Conservation (phyloP, 2,113 vertebrate genomes). For the Cavia porcellus region DNA sequence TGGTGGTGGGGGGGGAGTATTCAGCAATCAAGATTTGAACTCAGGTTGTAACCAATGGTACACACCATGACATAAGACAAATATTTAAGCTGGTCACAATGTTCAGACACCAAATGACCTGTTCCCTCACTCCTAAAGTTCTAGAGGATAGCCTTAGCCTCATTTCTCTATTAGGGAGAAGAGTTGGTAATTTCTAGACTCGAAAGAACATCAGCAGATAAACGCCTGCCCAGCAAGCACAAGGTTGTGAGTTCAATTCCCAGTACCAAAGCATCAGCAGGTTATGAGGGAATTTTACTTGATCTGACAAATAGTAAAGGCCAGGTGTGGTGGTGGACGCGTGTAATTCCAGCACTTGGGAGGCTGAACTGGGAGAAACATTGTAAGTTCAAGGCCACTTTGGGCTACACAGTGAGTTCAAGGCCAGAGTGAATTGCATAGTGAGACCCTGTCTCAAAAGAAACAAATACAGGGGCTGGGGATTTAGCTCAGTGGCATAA, state of each 20-base stretch:
- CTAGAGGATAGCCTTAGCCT: not conserved
- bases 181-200: conserved; percentile 10
- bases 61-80: not conserved
- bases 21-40: conserved; percentile 8
- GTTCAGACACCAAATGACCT: not conserved
- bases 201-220: not conserved
- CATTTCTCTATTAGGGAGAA: not conserved
- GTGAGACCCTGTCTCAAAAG: not conserved
- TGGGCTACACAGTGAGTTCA: not conserved
- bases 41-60: not conserved
- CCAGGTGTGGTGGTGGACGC: not conserved
- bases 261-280: not conserved
- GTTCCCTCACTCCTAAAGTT: not conserved
- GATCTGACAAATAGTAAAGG: not conserved
- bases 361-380: not conserved
- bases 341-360: not conserved
- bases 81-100: not conserved
- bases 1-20: too few species aligned
- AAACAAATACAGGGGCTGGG: not conserved
- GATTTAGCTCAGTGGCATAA: too few species aligned
- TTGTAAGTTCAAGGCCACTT: not conserved
- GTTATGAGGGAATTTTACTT: conserved; percentile 5
- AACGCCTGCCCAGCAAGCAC: too few species aligned
- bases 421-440: not conserved
- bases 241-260: too few species aligned